Evolutionary conservation across 1,140 invertebrate genomes (phyloP), one percentile per base, ranked within the genome.

Genomic region (Dolichoris vasculosae): DNA sequence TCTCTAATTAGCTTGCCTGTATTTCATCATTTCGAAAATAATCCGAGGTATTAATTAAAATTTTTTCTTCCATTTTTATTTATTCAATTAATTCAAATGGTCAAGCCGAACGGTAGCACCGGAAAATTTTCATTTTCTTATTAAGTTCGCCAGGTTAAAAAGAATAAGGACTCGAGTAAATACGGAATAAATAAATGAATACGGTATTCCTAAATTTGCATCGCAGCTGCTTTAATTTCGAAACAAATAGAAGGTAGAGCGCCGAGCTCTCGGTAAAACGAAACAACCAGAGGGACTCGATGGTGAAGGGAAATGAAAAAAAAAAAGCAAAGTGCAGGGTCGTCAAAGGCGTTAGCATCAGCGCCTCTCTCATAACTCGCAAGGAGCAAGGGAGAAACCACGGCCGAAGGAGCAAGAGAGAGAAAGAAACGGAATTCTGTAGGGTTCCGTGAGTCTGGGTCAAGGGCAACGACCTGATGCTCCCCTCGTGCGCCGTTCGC

Each of bases 391-490:
- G 9, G 63, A 40, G 46, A 87, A 51, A 80, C 75, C 26, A n/a
- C 26, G 59, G 15, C 32, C 63, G 40, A 81, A 32, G 26, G 55
- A 85, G 48, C 35, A 40, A 40, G 4, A 69, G 40, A n/a, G 48
- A 40, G 64, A 51, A 38, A n/a, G 8, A 59, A 9, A 17, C 2
- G 64, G 17, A 80, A 81, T 84, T 75, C 48, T 71, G 73, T 81
- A 76, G 43, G 63, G 82, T 63, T 77, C 73, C 75, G 59, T 75
- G 87, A 90, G 87, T 91, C 84, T 91, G 89, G 92, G 91, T 93
- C 92, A 92, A 91, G 90, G 89, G 87, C 90, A 91, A 92, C 88
- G 89, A 91, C 89, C 90, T 88, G 87, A 88, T 89, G 88, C 88
- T 88, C 85, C 40, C 32, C 78, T 71, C 46, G 85, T 7, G 51